Percentiles rank a stretch among this genome's conserved stretches.
Conservation (phyloP, 2,888 invertebrate species). For the Papilio gigon region DNA sequence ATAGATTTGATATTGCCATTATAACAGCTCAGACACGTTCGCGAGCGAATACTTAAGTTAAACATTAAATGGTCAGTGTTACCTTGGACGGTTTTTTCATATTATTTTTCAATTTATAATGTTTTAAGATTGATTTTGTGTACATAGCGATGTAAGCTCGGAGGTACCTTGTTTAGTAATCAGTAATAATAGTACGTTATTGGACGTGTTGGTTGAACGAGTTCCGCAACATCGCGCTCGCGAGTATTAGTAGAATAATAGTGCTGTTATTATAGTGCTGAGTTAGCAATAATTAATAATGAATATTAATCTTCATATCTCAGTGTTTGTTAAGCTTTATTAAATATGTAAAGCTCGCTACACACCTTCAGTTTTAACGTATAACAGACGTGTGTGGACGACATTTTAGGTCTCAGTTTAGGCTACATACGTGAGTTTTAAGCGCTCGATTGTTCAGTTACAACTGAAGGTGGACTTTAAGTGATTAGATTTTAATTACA, state of each 20-base stretch:
- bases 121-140: neutral
- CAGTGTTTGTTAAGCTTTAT: neutral
- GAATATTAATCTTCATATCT: conserved; percentile 13
- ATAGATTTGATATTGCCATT: too few relatives aligned
- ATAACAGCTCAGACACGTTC: too few relatives aligned
- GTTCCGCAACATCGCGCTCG: conserved; percentile 31
- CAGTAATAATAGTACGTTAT: neutral
- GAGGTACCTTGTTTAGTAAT: neutral
- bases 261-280: conserved; percentile 38
- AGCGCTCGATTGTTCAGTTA: too few relatives aligned
- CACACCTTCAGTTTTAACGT: too few relatives aligned
- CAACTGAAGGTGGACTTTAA: too few relatives aligned
- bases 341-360: neutral
- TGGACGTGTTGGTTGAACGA: neutral
- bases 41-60: too few relatives aligned
- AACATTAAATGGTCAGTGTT: too few relatives aligned
- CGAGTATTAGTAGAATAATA: conserved; percentile 21
- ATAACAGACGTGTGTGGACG: too few relatives aligned
- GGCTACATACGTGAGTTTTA: too few relatives aligned
- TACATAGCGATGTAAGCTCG: neutral
- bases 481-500: neutral
- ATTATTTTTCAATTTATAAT: too few relatives aligned
- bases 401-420: too few relatives aligned
- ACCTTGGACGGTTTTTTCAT: too few relatives aligned
- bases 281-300: conserved; percentile 38